Percentiles rank a stretch among this genome's conserved stretches.
Conservation (phyloP, 2,113 vertebrate genomes). For the Caranx melampygus region DNA sequence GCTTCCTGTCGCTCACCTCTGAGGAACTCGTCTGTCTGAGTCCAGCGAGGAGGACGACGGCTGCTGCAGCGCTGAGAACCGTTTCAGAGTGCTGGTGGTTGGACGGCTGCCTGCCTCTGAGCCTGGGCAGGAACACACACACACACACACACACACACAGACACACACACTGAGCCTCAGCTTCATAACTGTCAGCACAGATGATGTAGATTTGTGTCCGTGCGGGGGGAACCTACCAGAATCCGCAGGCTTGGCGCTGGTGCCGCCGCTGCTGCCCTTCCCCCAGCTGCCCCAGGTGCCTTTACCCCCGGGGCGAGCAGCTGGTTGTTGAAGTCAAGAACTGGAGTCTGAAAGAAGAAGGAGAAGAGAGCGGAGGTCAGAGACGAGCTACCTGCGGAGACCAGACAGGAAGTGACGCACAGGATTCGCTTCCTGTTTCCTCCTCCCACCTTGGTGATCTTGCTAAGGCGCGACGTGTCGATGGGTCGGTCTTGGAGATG, state of each 20-base stretch:
- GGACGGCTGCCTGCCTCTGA: slow-evolving; percentile 87
- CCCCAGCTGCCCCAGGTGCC: slow-evolving; percentile 97
- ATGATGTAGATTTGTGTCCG: background rate
- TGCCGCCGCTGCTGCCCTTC: slow-evolving; percentile 96
- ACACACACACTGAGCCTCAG: background rate
- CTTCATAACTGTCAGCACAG: background rate
- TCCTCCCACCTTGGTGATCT: slow-evolving; percentile 93
- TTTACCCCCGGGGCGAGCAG: slow-evolving; percentile 96
- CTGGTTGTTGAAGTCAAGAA: slow-evolving; percentile 94
- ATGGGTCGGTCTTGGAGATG: slow-evolving; percentile 95
- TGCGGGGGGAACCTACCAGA: slow-evolving; percentile 80
- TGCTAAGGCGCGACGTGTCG: slow-evolving; percentile 91
- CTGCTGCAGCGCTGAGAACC: slow-evolving; percentile 96
- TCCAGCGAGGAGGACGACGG: slow-evolving; percentile 79
- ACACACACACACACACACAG: background rate
- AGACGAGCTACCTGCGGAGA: background rate
- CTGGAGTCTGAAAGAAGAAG: slow-evolving; percentile 86
- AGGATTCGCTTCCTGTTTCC: too few relatives aligned
- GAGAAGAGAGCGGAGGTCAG: background rate
- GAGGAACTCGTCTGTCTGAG: slow-evolving; percentile 90
- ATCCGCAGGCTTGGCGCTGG: slow-evolving; percentile 88
- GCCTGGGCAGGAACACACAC: slow-evolving; percentile 66
- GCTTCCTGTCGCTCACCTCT: slow-evolving; percentile 84
- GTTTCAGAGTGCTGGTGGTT: slow-evolving; percentile 93
- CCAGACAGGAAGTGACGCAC: background rate